Base-by-base conservation (phyloP, 2,888 invertebrate genomes). In the Sarcophaga carnaria region DNA sequence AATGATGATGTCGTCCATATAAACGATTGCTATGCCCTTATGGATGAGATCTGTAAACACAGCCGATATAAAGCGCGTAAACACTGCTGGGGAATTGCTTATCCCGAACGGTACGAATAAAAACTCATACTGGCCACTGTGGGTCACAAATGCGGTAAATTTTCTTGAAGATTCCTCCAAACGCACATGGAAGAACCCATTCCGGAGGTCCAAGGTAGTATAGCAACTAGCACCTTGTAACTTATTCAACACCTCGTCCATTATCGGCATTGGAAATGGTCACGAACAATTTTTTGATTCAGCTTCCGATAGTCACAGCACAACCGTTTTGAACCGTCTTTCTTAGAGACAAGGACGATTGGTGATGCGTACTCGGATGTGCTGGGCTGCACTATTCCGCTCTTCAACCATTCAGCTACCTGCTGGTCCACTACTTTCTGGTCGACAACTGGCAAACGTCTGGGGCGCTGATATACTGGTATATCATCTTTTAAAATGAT, bases 391-490 rank as follows among this genome's bases (percentile, higher is more conserved):
- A 80, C n/a, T 17, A 78, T 79, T 12, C 66, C 63, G 27, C 14
- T 74, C 25, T 64, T 74, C 27, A 6, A 85, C 81, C 85, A 85
- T 22, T 78, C 72, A 1, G 27, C 3, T 5, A 85, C 60, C 22
- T 86, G 79, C 22, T 63, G 22, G 17, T 85, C 81, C 2, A 85
- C 77, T 22, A 78, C 49, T 1, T 4, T 8, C 14, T 67, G 90
- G 67, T 92, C 90, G 4, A 54, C 17, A 0, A 75, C 79, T 0
- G 90, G 83, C 63, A 92, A 81, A 47, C 91, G 78, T 72, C 91
- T 87, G 4, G 87, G 86, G 17, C 70, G 37, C 14, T 88, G 81
- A 22, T 69, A 85, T 17, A 88, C 72, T 60, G 85, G 85, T 17
- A 64, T 45, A 27, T 80, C 80, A 47, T 88, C 80, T 20, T 45